phyloP scores from a whole-genome alignment of 2,113 vertebrate species.

The Felis catus region DNA sequence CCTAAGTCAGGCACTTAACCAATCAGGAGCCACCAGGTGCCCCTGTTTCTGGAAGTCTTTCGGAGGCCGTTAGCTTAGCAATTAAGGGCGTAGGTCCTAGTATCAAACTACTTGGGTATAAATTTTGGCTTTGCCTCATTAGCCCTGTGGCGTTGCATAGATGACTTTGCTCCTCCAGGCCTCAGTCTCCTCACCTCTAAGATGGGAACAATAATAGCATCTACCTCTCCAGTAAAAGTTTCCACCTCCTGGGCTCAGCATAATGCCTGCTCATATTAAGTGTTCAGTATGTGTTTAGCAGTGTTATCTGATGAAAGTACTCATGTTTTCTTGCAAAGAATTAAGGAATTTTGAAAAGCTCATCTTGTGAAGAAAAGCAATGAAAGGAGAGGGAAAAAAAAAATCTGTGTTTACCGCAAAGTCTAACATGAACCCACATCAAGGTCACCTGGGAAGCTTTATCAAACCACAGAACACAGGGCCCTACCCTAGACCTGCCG shows the following conservation, averaged over 20 bases:
- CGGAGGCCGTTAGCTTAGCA: neutral
- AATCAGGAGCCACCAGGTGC: too few species aligned
- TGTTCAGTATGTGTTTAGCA: neutral
- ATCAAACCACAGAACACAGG: neutral
- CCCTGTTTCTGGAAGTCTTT: neutral
- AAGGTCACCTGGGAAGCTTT: neutral
- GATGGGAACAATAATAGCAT: neutral
- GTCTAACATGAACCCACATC: neutral
- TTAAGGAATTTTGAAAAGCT: neutral
- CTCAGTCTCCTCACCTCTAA: neutral
- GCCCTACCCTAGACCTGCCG: accelerated
- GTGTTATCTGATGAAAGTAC: neutral
- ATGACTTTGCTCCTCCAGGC: neutral
- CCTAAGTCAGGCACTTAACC: too few species aligned
- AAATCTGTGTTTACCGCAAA: neutral
- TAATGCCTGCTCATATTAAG: neutral
- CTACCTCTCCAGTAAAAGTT: neutral
- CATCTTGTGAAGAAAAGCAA: neutral
- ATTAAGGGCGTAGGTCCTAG: neutral
- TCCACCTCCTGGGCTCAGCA: neutral
- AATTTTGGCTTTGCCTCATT: neutral
- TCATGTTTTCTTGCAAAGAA: neutral
- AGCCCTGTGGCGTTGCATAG: neutral
- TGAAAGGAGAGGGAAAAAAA: accelerated
- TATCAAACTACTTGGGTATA: neutral